Percentiles rank a stretch among this genome's conserved stretches.
Evolutionary conservation across 2,888 invertebrate species (phyloP).

Genomic region (Drosophila borborema): DNA sequence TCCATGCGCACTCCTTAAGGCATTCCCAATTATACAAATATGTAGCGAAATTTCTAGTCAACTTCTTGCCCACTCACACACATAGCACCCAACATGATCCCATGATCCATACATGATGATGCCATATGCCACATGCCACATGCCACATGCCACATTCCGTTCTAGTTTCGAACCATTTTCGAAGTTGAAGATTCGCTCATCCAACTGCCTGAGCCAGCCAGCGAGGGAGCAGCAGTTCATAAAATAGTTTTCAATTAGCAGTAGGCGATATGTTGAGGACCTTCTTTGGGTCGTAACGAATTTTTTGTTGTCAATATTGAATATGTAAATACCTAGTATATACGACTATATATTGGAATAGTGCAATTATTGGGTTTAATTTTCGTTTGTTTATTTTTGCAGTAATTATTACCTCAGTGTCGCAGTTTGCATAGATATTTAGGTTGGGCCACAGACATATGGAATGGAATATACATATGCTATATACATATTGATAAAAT

Average conservation of each 20-base stretch:
- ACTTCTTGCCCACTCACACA: slow-evolving; percentile 76
- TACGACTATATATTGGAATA: slow-evolving; percentile 45
- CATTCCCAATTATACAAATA: slow-evolving; percentile 55
- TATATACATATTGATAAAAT: neutral
- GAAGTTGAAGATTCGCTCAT: slow-evolving; percentile 59
- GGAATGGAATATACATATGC: neutral
- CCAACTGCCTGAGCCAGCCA: slow-evolving; percentile 11
- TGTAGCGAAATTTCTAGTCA: slow-evolving; percentile 82
- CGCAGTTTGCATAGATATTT: slow-evolving; percentile 31
- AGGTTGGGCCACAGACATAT: slow-evolving; percentile 1
- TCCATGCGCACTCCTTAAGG: slow-evolving; percentile 47
- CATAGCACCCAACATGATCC: slow-evolving; percentile 37
- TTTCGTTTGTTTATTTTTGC: slow-evolving; percentile 33
- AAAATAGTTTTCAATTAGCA: slow-evolving; percentile 37
- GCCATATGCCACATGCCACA: slow-evolving; percentile 26
- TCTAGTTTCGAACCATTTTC: slow-evolving; percentile 6
- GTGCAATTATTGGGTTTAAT: slow-evolving; percentile 69
- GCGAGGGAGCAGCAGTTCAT: slow-evolving; percentile 14
- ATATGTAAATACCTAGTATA: slow-evolving; percentile 13
- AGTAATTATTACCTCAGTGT: slow-evolving; percentile 48
- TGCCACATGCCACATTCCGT: slow-evolving; percentile 31
- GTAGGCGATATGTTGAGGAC: slow-evolving; percentile 29
- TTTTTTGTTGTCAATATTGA: slow-evolving; percentile 45
- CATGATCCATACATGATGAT: slow-evolving; percentile 4
- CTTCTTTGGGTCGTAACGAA: slow-evolving; percentile 52